Percentiles rank a stretch among this genome's conserved stretches.
phyloP scores from a whole-genome alignment of 2,797 vertebrate species.

The Gadopsis marmoratus region DNA sequence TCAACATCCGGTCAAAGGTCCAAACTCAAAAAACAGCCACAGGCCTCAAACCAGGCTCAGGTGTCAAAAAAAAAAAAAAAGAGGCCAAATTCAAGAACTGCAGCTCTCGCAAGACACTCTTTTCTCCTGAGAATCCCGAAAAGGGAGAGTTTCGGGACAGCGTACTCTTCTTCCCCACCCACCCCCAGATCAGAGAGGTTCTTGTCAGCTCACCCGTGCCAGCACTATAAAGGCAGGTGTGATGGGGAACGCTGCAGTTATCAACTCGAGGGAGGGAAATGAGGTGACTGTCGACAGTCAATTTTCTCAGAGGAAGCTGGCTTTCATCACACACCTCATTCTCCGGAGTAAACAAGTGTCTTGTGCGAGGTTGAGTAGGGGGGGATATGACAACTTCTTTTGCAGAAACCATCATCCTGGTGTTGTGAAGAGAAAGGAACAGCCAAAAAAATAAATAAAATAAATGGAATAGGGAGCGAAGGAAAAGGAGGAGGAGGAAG shows the following conservation, averaged over 20 bases:
- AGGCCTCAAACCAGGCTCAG: background rate
- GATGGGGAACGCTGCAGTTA: constrained; percentile 77
- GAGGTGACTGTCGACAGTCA: constrained; percentile 84
- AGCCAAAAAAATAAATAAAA: constrained; percentile 22
- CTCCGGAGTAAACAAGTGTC: constrained; percentile 86
- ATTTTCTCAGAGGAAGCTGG: constrained; percentile 83
- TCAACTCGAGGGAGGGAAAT: constrained; percentile 78
- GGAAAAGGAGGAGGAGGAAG: constrained; percentile 40
- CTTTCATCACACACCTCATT: constrained; percentile 86
- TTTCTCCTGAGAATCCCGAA: constrained; percentile 1
- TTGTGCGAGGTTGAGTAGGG: constrained; percentile 71
- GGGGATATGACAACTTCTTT: constrained; percentile 77
- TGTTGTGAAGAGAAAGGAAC: constrained; percentile 63
- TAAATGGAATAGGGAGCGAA: constrained; percentile 53
- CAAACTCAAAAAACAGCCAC: background rate
- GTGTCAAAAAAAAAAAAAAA: background rate
- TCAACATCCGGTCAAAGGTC: background rate
- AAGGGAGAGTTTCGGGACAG: constrained; percentile 44
- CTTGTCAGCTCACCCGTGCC: constrained; percentile 75
- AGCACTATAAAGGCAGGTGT: constrained; percentile 75
- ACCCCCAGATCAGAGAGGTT: constrained; percentile 72
- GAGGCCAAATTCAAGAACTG: constrained; percentile 11
- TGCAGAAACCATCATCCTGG: constrained; percentile 73
- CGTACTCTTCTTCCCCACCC: constrained; percentile 37
- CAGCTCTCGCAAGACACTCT: constrained; percentile 15